These are phyloP conservation scores for Sarcoramphus papa DNA, from an alignment of 2,797 vertebrate species.

Conservation along the genomic window DNA sequence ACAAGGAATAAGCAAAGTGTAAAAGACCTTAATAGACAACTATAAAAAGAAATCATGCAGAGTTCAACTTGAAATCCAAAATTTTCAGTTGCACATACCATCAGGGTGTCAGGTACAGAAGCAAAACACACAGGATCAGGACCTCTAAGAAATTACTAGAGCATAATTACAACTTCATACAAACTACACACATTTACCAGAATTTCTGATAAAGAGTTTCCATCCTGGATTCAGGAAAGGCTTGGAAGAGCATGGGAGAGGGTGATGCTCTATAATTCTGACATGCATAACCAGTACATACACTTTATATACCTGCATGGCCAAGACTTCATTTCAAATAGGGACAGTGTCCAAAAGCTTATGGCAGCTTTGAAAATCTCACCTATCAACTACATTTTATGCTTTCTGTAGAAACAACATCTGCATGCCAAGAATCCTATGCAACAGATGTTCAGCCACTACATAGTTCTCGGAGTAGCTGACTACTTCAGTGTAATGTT, in stretches of 20 bases:
- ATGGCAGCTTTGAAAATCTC: not conserved
- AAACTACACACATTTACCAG: not conserved
- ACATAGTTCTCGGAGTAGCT: not conserved
- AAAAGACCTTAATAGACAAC: not conserved
- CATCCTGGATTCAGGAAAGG: not conserved
- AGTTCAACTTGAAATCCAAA: not conserved
- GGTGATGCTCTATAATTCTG: not conserved
- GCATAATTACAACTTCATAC: not conserved
- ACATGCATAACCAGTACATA: not conserved
- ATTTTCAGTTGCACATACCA: not conserved
- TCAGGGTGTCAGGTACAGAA: not conserved
- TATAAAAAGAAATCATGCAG: not conserved
- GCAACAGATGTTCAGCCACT: not conserved
- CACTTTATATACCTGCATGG: not conserved
- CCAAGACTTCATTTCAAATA: not conserved
- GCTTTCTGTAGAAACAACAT: not conserved
- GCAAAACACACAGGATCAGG: not conserved
- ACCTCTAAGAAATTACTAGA: not conserved
- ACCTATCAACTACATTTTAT: not conserved
- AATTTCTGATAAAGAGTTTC: not conserved
- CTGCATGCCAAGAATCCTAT: not conserved
- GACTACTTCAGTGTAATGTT: not conserved
- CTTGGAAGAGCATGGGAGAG: not conserved
- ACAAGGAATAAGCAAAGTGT: not conserved
- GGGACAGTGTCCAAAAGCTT: not conserved